These are phyloP conservation scores for Anthoscopus minutus DNA, from an alignment of 2,113 vertebrate genomes.

Conservation along the genomic window DNA sequence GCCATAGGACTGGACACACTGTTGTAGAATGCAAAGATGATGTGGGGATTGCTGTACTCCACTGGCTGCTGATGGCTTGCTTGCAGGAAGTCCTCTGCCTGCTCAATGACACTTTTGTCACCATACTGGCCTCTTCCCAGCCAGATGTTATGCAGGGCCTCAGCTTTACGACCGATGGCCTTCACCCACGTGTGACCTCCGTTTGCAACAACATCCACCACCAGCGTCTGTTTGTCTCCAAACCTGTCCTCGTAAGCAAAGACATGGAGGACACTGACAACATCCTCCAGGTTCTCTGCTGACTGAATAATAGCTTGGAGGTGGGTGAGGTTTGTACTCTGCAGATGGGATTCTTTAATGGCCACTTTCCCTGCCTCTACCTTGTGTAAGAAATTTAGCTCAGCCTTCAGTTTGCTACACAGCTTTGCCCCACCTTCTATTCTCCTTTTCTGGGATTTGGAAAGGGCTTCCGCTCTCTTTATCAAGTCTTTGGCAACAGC, in stretches of 20 bases:
- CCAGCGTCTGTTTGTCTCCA: constrained; percentile 79
- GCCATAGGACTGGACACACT: constrained; percentile 90
- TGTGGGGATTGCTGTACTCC: constrained; percentile 85
- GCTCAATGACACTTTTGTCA: constrained; percentile 86
- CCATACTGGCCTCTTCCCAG: constrained; percentile 94
- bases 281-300: constrained; percentile 81
- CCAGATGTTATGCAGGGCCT: constrained; percentile 97
- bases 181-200: constrained; percentile 94
- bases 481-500: constrained; percentile 81
- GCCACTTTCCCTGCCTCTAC: constrained; percentile 84
- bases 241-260: constrained; percentile 80
- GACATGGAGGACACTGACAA: constrained; percentile 86
- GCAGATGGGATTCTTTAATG: constrained; percentile 90
- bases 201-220: constrained; percentile 92
- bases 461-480: constrained; percentile 80
- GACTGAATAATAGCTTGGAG: constrained; percentile 87
- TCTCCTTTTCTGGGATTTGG: constrained; percentile 69
- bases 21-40: constrained; percentile 95
- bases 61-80: constrained; percentile 89
- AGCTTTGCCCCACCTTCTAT: constrained; percentile 91
- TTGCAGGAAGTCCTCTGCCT: constrained; percentile 87
- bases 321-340: constrained; percentile 95
- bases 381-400: constrained; percentile 87
- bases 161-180: constrained; percentile 91
- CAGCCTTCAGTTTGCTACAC: constrained; percentile 85